Conservation (phyloP, 2,113 vertebrate species). For the Chelonoidis abingdonii region DNA sequence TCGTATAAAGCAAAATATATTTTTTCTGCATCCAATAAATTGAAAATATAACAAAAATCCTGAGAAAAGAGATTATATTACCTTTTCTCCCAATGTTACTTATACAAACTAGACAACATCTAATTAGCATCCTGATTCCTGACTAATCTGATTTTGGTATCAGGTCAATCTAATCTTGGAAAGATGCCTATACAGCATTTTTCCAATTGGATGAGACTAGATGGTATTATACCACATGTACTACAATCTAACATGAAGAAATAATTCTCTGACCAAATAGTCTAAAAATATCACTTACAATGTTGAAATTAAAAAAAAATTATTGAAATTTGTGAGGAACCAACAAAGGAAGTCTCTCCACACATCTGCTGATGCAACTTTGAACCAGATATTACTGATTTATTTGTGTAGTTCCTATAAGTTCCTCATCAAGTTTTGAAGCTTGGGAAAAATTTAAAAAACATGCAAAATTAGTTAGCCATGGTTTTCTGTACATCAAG, state of each 20-base stretch:
- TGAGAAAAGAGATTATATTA: neutral
- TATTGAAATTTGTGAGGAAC: neutral
- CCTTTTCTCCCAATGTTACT: neutral
- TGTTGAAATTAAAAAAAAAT: neutral
- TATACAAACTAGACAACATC: neutral
- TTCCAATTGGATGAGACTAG: neutral
- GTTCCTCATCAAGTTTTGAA: neutral
- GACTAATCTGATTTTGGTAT: neutral
- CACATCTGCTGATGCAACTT: neutral
- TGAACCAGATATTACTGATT: neutral
- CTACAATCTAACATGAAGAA: neutral
- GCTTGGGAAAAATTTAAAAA: accelerated
- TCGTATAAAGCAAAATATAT: too few species aligned
- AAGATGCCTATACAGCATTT: neutral
- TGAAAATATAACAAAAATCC: neutral
- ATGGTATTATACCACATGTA: neutral
- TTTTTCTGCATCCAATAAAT: neutral
- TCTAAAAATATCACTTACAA: neutral
- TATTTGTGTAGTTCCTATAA: neutral
- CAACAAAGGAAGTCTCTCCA: neutral
- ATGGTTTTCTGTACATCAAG: neutral
- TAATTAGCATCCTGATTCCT: neutral
- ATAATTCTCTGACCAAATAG: neutral
- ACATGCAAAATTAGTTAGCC: neutral
- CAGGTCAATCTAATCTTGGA: neutral